Conservation (phyloP, 2,888 invertebrate species). For the Chorisops tibialis region DNA sequence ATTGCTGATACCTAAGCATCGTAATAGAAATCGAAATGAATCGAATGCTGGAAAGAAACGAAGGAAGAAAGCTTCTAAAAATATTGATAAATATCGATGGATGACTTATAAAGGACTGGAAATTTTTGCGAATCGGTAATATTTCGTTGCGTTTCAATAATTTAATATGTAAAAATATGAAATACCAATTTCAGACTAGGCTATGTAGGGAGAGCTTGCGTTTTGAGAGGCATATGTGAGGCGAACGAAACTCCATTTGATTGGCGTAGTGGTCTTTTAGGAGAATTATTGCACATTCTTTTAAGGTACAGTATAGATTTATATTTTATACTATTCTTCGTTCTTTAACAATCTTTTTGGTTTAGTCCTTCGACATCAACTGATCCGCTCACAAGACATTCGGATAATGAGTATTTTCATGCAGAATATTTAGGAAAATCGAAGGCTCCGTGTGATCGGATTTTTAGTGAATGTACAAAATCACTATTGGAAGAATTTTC, state of each 20-base stretch:
- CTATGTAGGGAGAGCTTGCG: constrained; percentile 64
- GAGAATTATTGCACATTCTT: constrained; percentile 71
- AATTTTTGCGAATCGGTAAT: constrained; percentile 58
- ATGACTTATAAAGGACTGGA: constrained; percentile 64
- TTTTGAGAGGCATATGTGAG: constrained; percentile 74
- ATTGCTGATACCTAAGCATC: neutral
- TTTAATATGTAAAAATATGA: neutral
- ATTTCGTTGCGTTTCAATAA: neutral
- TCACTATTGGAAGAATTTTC: constrained; percentile 46
- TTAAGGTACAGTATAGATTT: constrained; percentile 62
- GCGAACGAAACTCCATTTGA: constrained; percentile 66
- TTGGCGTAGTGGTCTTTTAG: constrained; percentile 68
- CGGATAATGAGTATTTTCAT: constrained; percentile 69
- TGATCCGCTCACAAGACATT: constrained; percentile 62
- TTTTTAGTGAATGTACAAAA: constrained; percentile 43
- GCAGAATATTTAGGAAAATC: constrained; percentile 66
- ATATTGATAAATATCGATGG: constrained; percentile 54
- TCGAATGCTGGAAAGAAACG: neutral
- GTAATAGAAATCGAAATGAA: neutral
- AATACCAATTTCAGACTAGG: constrained; percentile 56
- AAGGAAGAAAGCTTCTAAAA: neutral
- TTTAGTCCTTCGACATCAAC: constrained; percentile 68
- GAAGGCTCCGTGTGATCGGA: constrained; percentile 42
- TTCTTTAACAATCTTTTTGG: too few relatives aligned
- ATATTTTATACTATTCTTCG: neutral